Base-by-base conservation (phyloP, 2,797 vertebrate genomes). In the Babyrousa celebensis region DNA sequence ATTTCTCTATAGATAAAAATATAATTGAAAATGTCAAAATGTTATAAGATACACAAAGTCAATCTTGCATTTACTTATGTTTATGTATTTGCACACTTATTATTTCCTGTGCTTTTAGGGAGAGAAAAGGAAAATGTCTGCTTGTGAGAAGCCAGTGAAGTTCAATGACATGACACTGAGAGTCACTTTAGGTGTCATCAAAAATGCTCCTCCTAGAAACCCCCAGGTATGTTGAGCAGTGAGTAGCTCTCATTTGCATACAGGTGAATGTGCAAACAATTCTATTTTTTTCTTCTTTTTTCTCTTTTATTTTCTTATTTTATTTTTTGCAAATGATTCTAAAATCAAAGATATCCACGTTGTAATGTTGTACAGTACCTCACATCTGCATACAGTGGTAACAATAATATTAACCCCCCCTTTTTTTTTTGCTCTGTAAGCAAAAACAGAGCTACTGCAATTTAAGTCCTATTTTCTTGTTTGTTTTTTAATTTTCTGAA, bases 1-100 rank as follows among this genome's bases (percentile, higher is more conserved):
- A 58, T 94, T 86, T 62, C 56, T 85, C 63, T 77, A 60, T 52
- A 87, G 80, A 36, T 79, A 72, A 92, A 93, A 77, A 9, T 68
- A 20, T 27, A 72, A 63, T 18, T 56, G 25, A 91, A 85, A 79
- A 48, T 36, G 58, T 74, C 60, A 85, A 48, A 65, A 16, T 70
- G 11, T 56, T 62, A 60, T 95, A 87, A 40, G 12, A 91, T 3
- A 4, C 68, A 70, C 62, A 85, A 70, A 80, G 75, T n/a, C 27
- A 84, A n/a, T 43, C 58, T 90, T 52, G 62, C 3, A n/a, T n/a
- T n/a, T 74, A 62, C 29, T 48, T 86, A 77, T 18, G 1, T 62
- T 68, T 43, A 85, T 36, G 12, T 83, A 62, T 67, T 56, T 77
- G 58, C 29, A 32, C 5, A 65, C 18, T 62, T 29, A 52, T 16